Conservation (phyloP, 2,797 vertebrate genomes). For the Lateolabrax maculatus region DNA sequence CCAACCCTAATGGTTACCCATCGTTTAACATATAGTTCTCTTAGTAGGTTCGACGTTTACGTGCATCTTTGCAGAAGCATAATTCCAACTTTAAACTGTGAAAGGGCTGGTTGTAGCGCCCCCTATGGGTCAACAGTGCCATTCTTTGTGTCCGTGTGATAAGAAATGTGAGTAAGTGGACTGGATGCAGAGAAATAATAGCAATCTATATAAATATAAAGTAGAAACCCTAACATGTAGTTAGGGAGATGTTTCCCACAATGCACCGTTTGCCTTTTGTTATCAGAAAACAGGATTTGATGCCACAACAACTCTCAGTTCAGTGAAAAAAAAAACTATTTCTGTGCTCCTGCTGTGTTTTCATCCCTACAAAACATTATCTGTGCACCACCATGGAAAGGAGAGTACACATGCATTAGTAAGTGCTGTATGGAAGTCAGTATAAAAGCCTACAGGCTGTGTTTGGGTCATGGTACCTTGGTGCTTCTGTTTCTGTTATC, state of each 20-base stretch:
- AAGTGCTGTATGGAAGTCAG: background rate
- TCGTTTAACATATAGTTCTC: too few species aligned
- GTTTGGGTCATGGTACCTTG: background rate
- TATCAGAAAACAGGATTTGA: background rate
- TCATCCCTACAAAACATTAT: background rate
- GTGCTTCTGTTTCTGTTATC: background rate
- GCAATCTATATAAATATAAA: background rate
- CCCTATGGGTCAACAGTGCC: background rate
- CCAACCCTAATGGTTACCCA: too few species aligned
- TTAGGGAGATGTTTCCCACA: background rate
- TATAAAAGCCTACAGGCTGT: background rate
- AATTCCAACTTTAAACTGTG: background rate
- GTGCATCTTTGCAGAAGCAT: too few species aligned
- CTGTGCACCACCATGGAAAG: background rate
- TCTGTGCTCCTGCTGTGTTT: background rate
- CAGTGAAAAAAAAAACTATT: background rate
- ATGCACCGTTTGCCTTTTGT: background rate
- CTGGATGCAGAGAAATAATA: background rate
- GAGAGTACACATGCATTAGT: background rate
- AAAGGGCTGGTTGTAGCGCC: background rate
- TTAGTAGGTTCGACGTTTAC: too few species aligned
- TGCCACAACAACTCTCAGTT: background rate
- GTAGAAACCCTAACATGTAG: background rate
- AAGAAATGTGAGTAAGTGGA: background rate
- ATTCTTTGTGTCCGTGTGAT: too few species aligned